Percentiles rank a stretch among this genome's conserved stretches.
Conservation (phyloP, 2,113 vertebrate genomes). For the Phyllostomus discolor region DNA sequence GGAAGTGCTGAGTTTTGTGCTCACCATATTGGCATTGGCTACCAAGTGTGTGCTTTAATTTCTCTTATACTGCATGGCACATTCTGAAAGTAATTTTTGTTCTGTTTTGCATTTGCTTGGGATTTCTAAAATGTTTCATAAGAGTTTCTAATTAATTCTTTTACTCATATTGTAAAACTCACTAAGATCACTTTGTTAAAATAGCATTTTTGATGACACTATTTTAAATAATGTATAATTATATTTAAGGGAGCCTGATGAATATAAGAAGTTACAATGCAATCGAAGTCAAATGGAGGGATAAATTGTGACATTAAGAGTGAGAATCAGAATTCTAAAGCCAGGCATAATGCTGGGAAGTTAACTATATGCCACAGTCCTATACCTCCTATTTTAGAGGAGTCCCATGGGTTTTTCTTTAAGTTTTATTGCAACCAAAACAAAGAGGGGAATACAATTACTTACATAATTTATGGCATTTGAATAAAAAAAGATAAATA, state of each 20-base stretch:
- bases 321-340: not conserved
- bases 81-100: not conserved
- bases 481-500: not conserved
- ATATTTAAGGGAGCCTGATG: not conserved
- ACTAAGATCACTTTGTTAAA: not conserved
- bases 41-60: not conserved
- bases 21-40: not conserved
- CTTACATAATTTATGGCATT: not conserved
- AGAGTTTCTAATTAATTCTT: not conserved
- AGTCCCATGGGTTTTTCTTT: not conserved
- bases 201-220: not conserved
- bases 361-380: not conserved
- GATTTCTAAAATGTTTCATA: not conserved
- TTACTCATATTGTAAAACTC: not conserved
- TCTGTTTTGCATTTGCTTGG: not conserved
- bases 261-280: not conserved
- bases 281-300: not conserved
- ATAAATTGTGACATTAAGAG: not conserved
- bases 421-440: not conserved
- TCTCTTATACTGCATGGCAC: not conserved
- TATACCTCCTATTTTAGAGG: not conserved
- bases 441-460: not conserved
- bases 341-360: not conserved
- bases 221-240: not conserved
- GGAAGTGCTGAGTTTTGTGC: not conserved